A percentile compares a stretch with the other conserved stretches of the same genome.
These are phyloP conservation scores for Clarias magur DNA, from an alignment of 2,113 vertebrate genomes.

Conservation along the genomic window DNA sequence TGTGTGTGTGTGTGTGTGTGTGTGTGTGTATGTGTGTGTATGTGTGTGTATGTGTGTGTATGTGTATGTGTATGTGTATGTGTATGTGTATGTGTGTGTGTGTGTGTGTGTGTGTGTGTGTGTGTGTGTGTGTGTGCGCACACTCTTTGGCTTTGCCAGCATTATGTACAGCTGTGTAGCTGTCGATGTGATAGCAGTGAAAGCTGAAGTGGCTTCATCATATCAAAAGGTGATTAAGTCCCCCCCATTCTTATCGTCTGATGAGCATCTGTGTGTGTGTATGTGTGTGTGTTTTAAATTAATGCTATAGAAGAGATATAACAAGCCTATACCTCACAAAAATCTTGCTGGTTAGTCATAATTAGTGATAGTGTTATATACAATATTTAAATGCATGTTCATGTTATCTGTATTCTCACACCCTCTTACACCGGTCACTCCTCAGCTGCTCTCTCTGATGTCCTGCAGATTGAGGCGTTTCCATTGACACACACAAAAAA, in stretches of 20 bases:
- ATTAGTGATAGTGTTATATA: neutral
- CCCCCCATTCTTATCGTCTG: constrained; percentile 73
- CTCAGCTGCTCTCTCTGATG: constrained; percentile 48
- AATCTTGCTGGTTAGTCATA: neutral
- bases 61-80: constrained; percentile 39
- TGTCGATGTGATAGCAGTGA: constrained; percentile 62
- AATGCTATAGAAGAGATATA: neutral
- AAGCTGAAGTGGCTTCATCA: constrained; percentile 70
- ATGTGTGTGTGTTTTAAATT: constrained; percentile 26
- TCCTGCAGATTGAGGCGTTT: constrained; percentile 49
- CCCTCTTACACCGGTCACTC: neutral
- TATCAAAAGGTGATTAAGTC: constrained; percentile 72
- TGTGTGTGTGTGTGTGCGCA: neutral
- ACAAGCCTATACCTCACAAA: neutral
- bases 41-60: constrained; percentile 37
- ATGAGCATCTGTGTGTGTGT: constrained; percentile 63
- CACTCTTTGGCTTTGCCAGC: constrained; percentile 18
- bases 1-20: constrained; percentile 34
- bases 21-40: neutral
- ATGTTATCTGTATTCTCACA: constrained; percentile 22
- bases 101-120: neutral
- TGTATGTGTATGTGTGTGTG: constrained; percentile 33
- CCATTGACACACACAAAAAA: constrained; percentile 13
- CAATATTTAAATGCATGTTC: constrained; percentile 37
- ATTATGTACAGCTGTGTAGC: constrained; percentile 61